Percentiles rank a stretch among this genome's conserved stretches.
phyloP scores from a whole-genome alignment of 1,140 invertebrate genomes.

The Papilio polyxenes region DNA sequence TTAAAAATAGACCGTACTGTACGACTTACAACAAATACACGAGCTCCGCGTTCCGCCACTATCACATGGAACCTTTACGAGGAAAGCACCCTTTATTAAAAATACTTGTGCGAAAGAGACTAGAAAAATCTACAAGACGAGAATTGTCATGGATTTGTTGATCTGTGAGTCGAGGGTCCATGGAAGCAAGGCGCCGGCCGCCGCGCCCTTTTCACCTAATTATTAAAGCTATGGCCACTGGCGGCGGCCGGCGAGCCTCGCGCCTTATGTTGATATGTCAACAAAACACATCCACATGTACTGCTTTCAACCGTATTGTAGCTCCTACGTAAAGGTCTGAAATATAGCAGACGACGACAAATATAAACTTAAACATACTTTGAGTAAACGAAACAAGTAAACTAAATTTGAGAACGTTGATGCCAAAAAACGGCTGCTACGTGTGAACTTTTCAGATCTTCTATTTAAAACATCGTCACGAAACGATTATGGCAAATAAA shows the following conservation, averaged over 20 bases:
- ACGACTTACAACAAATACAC: conserved; percentile 60
- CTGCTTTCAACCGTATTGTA: conserved; percentile 22
- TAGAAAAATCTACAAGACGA: conserved; percentile 70
- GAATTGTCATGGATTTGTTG: conserved; percentile 64
- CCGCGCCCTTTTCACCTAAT: conserved; percentile 47
- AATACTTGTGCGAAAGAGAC: conserved; percentile 76
- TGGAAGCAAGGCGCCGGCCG: conserved; percentile 32
- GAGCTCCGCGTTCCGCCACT: conserved; percentile 63
- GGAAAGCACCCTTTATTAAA: conserved; percentile 71
- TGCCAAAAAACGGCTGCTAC: conserved; percentile 22
- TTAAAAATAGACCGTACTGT: conserved; percentile 58
- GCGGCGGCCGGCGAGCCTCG: conserved; percentile 49
- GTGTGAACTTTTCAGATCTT: conserved; percentile 31
- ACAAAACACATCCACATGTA: conserved; percentile 35
- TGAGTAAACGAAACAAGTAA: conserved; percentile 13
- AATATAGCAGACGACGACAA: conserved; percentile 40
- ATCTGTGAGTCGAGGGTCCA: conserved; percentile 36
- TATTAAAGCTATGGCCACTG: conserved; percentile 70
- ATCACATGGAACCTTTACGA: conserved; percentile 72
- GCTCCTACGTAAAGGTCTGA: conserved; percentile 46
- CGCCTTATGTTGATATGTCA: conserved; percentile 50
- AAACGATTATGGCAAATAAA: conserved; percentile 37
- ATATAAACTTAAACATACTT: conserved; percentile 36
- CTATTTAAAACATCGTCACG: conserved; percentile 26
- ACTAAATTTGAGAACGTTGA: neutral